A percentile compares a stretch with the other conserved stretches of the same genome.
phyloP scores from a whole-genome alignment of 2,113 vertebrate genomes.

The Laterallus jamaicensis region DNA sequence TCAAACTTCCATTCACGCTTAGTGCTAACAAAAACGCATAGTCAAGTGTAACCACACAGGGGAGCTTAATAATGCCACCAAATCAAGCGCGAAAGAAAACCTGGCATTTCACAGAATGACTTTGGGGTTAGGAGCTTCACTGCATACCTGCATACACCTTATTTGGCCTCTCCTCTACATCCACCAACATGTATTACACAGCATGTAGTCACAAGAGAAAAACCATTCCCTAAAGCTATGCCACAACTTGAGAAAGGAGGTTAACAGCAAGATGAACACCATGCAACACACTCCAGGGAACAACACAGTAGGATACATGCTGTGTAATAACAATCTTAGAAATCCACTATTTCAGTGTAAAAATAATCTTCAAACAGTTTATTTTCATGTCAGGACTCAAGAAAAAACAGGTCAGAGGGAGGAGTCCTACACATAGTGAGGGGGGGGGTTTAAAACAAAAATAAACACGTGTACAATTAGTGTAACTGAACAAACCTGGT shows the following conservation, averaged over 20 bases:
- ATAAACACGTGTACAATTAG: background rate
- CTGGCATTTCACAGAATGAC: background rate
- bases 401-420: background rate
- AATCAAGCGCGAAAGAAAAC: background rate
- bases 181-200: background rate
- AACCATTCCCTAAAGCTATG: background rate
- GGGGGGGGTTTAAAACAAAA: too few species aligned
- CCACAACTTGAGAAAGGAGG: background rate
- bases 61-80: background rate
- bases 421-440: background rate
- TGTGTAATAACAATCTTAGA: background rate
- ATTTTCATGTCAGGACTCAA: background rate
- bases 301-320: accelerated
- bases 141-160: background rate
- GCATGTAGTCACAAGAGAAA: background rate
- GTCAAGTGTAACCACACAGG: background rate
- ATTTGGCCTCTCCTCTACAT: background rate
- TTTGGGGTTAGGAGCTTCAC: background rate
- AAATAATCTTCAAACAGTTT: background rate
- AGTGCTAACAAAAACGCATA: background rate
- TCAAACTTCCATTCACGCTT: background rate
- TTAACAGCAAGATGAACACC: background rate
- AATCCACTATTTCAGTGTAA: background rate
- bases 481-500: background rate
- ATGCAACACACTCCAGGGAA: background rate